Conservation (phyloP, 2,888 invertebrate genomes). For the Limnephilus auricula region DNA sequence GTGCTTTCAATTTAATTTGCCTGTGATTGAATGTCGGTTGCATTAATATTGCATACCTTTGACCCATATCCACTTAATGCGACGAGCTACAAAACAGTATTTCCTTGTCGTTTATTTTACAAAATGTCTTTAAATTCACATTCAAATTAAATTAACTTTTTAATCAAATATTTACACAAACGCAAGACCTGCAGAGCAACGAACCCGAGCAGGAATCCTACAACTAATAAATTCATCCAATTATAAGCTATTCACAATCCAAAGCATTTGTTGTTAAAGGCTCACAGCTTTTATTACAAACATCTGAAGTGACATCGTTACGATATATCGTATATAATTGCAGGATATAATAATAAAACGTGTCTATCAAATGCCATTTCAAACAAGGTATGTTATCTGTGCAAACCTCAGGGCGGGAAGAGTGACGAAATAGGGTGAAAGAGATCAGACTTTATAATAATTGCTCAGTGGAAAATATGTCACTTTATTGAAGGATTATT, state of each 20-base stretch:
- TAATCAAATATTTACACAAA: neutral
- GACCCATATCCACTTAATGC: no score
- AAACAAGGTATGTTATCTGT: neutral
- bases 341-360: neutral
- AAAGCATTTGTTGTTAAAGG: neutral
- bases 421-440: slow-evolving; percentile 16
- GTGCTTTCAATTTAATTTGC: no score
- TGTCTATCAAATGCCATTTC: slow-evolving; percentile 28
- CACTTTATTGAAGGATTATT: neutral
- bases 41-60: no score
- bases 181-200: neutral
- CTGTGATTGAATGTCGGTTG: no score
- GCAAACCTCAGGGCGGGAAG: neutral
- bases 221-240: neutral
- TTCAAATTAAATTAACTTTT: no score
- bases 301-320: neutral
- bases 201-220: neutral
- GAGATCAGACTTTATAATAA: neutral
- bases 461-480: slow-evolving; percentile 27
- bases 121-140: no score
- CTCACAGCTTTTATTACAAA: neutral
- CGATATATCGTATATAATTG: neutral
- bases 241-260: neutral
- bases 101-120: no score
- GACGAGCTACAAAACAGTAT: no score